These are phyloP conservation scores for Cyrtodaria siliqua DNA, from an alignment of 2,888 invertebrate species.

Conservation along the genomic window DNA sequence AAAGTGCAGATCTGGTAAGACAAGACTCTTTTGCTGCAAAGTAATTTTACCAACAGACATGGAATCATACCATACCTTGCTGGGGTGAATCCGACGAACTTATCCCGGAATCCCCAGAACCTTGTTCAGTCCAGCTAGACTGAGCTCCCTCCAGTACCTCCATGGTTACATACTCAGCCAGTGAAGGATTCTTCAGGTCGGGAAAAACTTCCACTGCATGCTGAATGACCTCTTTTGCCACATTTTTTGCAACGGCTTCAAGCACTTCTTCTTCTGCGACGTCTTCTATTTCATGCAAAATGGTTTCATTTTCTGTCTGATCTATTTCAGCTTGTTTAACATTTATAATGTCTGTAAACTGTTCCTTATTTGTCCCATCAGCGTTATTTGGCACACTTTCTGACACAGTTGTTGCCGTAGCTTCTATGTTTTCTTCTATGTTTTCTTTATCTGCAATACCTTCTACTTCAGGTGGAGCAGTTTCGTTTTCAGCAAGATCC, in stretches of 20 bases:
- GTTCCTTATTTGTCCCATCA: too few species aligned
- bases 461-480: too few species aligned
- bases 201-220: slow-evolving; percentile 76
- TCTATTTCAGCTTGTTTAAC: not conserved
- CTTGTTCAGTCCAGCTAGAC: slow-evolving; percentile 37
- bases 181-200: slow-evolving; percentile 43
- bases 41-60: too few species aligned
- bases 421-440: too few species aligned
- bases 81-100: slow-evolving; percentile 42
- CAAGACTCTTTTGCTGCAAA: too few species aligned
- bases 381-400: too few species aligned
- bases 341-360: too few species aligned
- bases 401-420: too few species aligned
- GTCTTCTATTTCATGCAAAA: slow-evolving; percentile 34
- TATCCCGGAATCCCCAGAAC: slow-evolving; percentile 49
- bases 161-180: slow-evolving; percentile 41
- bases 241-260: not conserved
- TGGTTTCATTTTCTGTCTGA: not conserved
- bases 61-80: slow-evolving; percentile 32
- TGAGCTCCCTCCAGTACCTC: slow-evolving; percentile 24
- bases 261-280: slow-evolving; percentile 59
- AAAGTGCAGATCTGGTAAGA: too few species aligned
- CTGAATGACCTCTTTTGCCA: slow-evolving; percentile 77
- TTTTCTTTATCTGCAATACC: too few species aligned
- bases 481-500: too few species aligned